Evolutionary conservation across 2,797 vertebrate species (phyloP), one percentile per base, ranked within the genome.

Genomic region (Gorsachius magnificus): DNA sequence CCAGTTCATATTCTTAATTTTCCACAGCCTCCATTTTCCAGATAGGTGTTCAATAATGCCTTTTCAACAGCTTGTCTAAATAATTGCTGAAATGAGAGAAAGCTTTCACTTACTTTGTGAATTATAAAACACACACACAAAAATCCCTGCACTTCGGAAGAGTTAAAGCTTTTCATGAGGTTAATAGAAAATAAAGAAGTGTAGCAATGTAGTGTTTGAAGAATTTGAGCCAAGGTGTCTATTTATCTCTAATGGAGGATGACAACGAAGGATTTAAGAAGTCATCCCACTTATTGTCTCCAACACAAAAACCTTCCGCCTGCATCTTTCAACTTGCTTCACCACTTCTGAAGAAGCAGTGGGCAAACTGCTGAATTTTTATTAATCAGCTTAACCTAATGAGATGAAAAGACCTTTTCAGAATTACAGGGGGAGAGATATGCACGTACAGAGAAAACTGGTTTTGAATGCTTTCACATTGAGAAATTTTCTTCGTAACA

Each of bases 351-450:
- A 97, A 96, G 95, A 90, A 97, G 94, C 97, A 98, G 95, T 98
- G 97, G 97, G 96, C 98, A 98, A 98, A 98, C 97, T 98, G 97
- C 97, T 98, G 98, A 98, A 99, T 99, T 99, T 98, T 99, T 99
- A 99, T 99, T 99, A 99, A 99, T 99, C 99, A 99, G 98, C 99
- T 99, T 99, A 98, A 98, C 98, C 98, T 99, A 99, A 99, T 99
- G 98, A 99, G 98, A 99, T 99, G 98, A 99, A 99, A 99, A 98
- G 98, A 98, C 97, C 98, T 99, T 98, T 98, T 98, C 98, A 98
- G 98, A 98, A 98, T 98, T 96, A 85, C 53, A 41, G 57, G 43
- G 74, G 28, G 53, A 88, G 69, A 78, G 63, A 86, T 25, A 63
- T 0, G 35, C 80, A 36, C 43, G 43, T 81, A 71, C 9, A 82